Evolutionary conservation across 2,888 invertebrate species (phyloP).

Genomic region (Leptura quadrifasciata): DNA sequence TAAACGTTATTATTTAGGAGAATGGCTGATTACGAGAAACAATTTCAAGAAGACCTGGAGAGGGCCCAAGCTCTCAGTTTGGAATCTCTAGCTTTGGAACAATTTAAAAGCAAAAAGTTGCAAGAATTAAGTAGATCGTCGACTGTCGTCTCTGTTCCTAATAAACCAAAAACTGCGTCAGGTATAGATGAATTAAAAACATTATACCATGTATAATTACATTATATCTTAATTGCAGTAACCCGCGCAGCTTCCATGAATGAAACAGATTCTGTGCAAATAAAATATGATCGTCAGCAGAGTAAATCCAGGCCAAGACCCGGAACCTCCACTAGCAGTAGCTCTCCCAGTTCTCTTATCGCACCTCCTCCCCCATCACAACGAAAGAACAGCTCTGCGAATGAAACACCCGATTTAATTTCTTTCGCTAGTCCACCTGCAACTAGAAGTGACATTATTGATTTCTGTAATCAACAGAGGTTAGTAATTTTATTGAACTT

Average conservation of each 20-base stretch:
- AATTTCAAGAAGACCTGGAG: conserved; percentile 91
- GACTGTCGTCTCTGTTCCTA: conserved; percentile 45
- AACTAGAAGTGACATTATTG: conserved; percentile 76
- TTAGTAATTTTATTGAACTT: conserved; percentile 60
- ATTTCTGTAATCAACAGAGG: conserved; percentile 78
- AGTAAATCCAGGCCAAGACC: conserved; percentile 78
- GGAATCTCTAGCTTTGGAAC: conserved; percentile 89
- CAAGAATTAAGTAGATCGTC: conserved; percentile 66
- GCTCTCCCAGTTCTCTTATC: conserved; percentile 72
- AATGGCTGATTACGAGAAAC: conserved; percentile 82
- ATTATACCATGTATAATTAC: background rate
- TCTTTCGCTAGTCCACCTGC: conserved; percentile 82
- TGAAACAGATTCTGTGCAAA: conserved; percentile 67
- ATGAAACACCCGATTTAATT: conserved; percentile 79
- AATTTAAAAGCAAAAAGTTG: conserved; percentile 82
- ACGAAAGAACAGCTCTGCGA: conserved; percentile 71
- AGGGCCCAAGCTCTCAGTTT: conserved; percentile 91
- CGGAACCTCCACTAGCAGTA: conserved; percentile 74
- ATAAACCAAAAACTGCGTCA: conserved; percentile 61
- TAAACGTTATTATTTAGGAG: conserved; percentile 1
- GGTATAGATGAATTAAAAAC: conserved; percentile 49
- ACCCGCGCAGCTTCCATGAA: conserved; percentile 70
- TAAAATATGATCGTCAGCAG: conserved; percentile 71
- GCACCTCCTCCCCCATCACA: conserved; percentile 73
- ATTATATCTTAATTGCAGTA: conserved; percentile 62